A percentile compares a stretch with the other conserved stretches of the same genome.
Conservation (phyloP, 2,113 vertebrate genomes). For the Lethenteron reissneri region DNA sequence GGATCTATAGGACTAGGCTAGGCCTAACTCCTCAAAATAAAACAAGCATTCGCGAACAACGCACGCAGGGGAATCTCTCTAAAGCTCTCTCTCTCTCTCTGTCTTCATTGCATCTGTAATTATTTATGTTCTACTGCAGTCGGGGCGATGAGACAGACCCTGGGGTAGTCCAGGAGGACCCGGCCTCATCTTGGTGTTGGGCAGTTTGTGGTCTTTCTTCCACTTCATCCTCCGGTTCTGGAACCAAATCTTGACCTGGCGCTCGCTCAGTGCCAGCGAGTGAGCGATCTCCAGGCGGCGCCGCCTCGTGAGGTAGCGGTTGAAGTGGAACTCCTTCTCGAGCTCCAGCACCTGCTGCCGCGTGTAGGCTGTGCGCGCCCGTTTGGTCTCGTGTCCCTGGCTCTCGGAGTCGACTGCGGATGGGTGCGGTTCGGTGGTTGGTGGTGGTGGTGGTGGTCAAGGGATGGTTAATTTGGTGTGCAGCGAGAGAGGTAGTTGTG, state of each 20-base stretch:
- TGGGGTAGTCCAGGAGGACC: not conserved
- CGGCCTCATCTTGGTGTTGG: conserved; percentile 2
- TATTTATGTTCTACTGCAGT: not conserved
- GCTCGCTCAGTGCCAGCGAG: not conserved
- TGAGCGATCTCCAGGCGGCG: conserved; percentile 5
- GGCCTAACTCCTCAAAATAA: not conserved
- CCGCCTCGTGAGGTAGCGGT: conserved; percentile 4
- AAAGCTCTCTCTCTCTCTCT: not conserved
- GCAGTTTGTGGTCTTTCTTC: conserved; percentile 3
- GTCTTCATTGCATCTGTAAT: not conserved
- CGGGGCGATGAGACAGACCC: conserved; percentile 1
- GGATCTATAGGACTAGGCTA: too few relatives aligned
- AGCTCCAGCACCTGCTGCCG: conserved; percentile 3
- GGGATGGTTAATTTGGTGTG: not conserved
- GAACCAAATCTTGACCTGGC: conserved; percentile 4
- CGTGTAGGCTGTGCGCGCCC: conserved; percentile 4
- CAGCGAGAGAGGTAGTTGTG: too few relatives aligned
- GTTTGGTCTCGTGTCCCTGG: not conserved
- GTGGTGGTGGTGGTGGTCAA: too few relatives aligned
- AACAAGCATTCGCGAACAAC: not conserved
- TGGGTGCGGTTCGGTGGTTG: not conserved
- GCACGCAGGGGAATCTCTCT: not conserved
- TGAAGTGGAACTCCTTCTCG: conserved; percentile 6
- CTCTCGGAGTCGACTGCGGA: not conserved
- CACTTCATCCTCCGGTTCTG: conserved; percentile 6